phyloP scores from a whole-genome alignment of 2,888 invertebrate genomes.

The Temnothorax rugatulus region DNA sequence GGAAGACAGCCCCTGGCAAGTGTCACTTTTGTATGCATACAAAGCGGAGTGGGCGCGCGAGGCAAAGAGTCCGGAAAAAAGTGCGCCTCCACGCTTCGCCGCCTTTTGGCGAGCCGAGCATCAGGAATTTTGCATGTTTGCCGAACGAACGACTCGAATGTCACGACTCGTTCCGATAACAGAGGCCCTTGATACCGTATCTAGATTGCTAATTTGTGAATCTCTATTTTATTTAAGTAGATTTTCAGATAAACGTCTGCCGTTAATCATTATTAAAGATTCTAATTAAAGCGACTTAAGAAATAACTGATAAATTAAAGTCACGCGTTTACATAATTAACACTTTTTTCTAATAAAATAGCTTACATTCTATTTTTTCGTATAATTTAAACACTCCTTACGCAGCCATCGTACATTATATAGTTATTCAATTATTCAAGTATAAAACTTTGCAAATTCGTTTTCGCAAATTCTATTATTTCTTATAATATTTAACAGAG shows the following conservation, averaged over 20 bases:
- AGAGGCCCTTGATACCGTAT: background rate
- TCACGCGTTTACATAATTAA: background rate
- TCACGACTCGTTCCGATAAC: background rate
- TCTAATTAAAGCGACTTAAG: background rate
- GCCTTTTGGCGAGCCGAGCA: slow-evolving; percentile 8
- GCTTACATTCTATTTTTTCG: background rate
- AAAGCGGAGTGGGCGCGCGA: slow-evolving; percentile 52
- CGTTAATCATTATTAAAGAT: background rate
- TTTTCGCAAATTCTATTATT: background rate
- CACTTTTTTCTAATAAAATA: background rate
- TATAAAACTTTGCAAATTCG: slow-evolving; percentile 1
- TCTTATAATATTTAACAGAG: background rate
- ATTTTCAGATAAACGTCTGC: background rate
- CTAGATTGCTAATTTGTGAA: background rate
- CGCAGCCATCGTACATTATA: background rate
- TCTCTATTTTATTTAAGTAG: background rate
- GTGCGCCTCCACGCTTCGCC: background rate
- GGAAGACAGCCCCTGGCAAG: slow-evolving; percentile 72
- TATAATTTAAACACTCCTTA: background rate
- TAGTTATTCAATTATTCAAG: slow-evolving; percentile 2
- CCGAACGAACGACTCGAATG: slow-evolving; percentile 5
- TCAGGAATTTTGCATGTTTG: slow-evolving; percentile 9
- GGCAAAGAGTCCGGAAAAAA: slow-evolving; percentile 43
- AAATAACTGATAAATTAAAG: background rate
- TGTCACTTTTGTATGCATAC: slow-evolving; percentile 67